A percentile compares a stretch with the other conserved stretches of the same genome.
phyloP scores from a whole-genome alignment of 2,888 invertebrate genomes.

The Celastrina argiolus region DNA sequence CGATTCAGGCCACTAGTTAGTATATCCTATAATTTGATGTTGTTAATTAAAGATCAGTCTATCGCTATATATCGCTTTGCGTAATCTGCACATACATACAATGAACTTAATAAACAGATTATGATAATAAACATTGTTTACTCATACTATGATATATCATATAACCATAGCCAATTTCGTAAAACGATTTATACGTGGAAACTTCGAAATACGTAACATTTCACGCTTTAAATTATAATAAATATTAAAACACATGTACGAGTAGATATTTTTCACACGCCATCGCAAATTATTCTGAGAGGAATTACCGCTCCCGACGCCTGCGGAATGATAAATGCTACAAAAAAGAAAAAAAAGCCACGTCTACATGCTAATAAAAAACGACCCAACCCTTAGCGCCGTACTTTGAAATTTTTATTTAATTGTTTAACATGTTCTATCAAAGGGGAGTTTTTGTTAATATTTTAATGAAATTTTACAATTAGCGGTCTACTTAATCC shows the following conservation, averaged over 20 bases:
- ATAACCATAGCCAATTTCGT: neutral
- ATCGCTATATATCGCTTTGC: no score
- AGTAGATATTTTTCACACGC: slow-evolving; percentile 63
- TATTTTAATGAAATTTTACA: neutral
- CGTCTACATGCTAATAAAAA: slow-evolving; percentile 13
- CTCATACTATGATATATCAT: neutral
- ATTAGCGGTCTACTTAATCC: neutral
- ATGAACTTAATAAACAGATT: neutral
- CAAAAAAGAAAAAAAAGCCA: neutral
- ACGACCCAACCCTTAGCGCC: slow-evolving; percentile 25
- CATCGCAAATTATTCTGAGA: slow-evolving; percentile 44
- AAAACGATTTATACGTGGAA: neutral
- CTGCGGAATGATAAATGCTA: slow-evolving; percentile 46
- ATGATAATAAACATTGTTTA: neutral
- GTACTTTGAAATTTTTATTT: slow-evolving; percentile 28
- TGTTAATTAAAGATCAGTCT: no score
- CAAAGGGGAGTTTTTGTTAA: slow-evolving; percentile 4
- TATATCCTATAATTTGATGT: no score
- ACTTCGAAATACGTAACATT: neutral
- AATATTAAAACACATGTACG: slow-evolving; percentile 39
- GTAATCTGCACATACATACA: no score
- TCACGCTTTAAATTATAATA: slow-evolving; percentile 24
- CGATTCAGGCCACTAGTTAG: no score
- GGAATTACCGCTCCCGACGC: slow-evolving; percentile 52
- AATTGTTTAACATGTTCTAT: neutral